A percentile compares a stretch with the other conserved stretches of the same genome.
Conservation (phyloP, 2,797 vertebrate genomes). For the Odontamblyopus rebecca region DNA sequence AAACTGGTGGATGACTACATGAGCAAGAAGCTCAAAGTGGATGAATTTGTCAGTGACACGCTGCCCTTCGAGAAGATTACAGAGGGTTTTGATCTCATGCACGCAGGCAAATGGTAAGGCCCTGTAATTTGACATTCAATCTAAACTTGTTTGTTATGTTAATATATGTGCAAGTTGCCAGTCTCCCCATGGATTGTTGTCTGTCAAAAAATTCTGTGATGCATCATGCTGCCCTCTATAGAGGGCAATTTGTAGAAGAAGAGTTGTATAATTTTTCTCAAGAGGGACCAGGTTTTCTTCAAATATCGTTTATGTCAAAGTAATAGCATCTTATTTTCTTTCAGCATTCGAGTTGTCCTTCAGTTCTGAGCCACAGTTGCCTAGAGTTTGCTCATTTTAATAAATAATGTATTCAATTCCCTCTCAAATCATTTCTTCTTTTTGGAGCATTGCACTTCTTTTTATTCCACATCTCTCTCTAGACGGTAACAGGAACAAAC, state of each 20-base stretch:
- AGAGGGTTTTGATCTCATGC: constrained; percentile 88
- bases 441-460: constrained; percentile 35
- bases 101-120: constrained; percentile 75
- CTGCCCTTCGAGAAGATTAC: constrained; percentile 85
- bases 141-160: constrained; percentile 21
- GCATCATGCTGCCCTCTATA: constrained; percentile 33
- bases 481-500: constrained; percentile 13
- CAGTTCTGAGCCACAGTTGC: constrained; percentile 31
- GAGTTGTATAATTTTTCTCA: constrained; percentile 1
- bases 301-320: background rate
- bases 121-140: background rate
- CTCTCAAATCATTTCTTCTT: constrained; percentile 34
- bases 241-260: constrained; percentile 25
- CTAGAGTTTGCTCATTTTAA: constrained; percentile 31
- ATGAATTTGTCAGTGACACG: constrained; percentile 88
- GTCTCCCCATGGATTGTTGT: constrained; percentile 8
- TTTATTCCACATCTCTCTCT: constrained; percentile 44
- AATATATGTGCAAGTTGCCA: background rate
- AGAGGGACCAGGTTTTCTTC: background rate
- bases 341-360: constrained; percentile 50
- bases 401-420: constrained; percentile 45
- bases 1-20: constrained; percentile 89
- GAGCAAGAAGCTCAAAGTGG: constrained; percentile 88
- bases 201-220: background rate
- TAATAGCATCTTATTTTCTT: constrained; percentile 15